phyloP scores from a whole-genome alignment of 2,888 invertebrate genomes.

The Rhimphoctona megacephalus region DNA sequence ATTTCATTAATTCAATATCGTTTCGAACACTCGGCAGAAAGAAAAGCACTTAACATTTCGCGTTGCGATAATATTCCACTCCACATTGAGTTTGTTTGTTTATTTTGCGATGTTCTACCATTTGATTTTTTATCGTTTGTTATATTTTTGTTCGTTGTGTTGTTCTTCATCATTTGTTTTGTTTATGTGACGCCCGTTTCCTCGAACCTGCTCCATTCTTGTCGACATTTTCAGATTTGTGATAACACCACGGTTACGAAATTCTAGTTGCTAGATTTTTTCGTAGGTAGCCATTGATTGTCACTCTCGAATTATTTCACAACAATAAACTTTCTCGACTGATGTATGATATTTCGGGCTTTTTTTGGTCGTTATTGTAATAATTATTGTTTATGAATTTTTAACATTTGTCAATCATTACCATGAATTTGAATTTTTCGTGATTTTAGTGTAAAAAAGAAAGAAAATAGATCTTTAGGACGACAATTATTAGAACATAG shows the following conservation, averaged over 20 bases:
- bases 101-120: constrained; percentile 79
- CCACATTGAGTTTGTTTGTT: constrained; percentile 79
- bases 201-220: constrained; percentile 38
- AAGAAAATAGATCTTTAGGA: constrained; percentile 44
- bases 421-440: constrained; percentile 46
- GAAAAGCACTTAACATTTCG: constrained; percentile 74
- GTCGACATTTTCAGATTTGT: constrained; percentile 67
- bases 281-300: constrained; percentile 60
- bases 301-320: constrained; percentile 37
- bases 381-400: constrained; percentile 40
- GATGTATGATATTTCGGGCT: constrained; percentile 50
- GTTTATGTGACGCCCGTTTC: constrained; percentile 47
- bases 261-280: constrained; percentile 56
- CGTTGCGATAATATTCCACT: constrained; percentile 73
- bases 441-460: constrained; percentile 33
- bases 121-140: constrained; percentile 67
- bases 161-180: constrained; percentile 44
- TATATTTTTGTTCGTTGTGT: constrained; percentile 64
- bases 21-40: constrained; percentile 58
- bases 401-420: constrained; percentile 23
- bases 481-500: constrained; percentile 28
- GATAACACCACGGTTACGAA: constrained; percentile 51
- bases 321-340: constrained; percentile 26
- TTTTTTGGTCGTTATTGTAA: constrained; percentile 36
- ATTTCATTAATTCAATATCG: constrained; percentile 63